phyloP scores from a whole-genome alignment of 2,888 invertebrate species.

The Napeogenes inachia region DNA sequence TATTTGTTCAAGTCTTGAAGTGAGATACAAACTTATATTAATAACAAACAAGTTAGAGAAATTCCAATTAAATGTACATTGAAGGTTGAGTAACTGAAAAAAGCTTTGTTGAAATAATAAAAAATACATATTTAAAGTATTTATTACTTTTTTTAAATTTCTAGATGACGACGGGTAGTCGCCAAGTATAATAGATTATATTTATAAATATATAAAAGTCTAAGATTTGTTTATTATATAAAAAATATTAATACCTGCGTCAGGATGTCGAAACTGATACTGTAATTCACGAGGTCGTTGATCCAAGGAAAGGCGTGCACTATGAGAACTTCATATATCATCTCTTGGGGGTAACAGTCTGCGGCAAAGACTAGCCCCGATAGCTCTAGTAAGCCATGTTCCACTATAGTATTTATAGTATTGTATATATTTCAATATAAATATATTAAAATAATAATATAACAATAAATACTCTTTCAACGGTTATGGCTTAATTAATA shows the following conservation, averaged over 20 bases:
- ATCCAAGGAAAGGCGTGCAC: neutral
- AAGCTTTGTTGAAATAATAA: too few relatives aligned
- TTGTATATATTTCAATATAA: too few relatives aligned
- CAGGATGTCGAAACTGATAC: neutral
- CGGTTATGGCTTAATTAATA: too few relatives aligned
- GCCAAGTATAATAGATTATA: too few relatives aligned
- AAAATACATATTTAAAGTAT: too few relatives aligned
- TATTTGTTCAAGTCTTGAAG: slow-evolving; percentile 79
- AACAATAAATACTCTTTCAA: too few relatives aligned
- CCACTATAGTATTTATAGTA: neutral
- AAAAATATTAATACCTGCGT: neutral
- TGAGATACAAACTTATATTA: slow-evolving; percentile 80
- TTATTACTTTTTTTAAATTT: too few relatives aligned
- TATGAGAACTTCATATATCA: neutral
- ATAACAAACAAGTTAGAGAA: slow-evolving; percentile 83
- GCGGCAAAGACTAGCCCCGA: neutral
- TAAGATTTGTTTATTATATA: too few relatives aligned
- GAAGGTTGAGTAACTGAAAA: slow-evolving; percentile 67
- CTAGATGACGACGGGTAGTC: too few relatives aligned
- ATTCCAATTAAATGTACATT: slow-evolving; percentile 83
- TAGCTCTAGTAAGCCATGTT: neutral
- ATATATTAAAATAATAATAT: too few relatives aligned
- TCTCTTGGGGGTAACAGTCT: neutral
- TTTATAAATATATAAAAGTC: too few relatives aligned
- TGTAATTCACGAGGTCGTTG: neutral